Conservation (phyloP, 2,113 vertebrate species). For the Archilochus colubris region DNA sequence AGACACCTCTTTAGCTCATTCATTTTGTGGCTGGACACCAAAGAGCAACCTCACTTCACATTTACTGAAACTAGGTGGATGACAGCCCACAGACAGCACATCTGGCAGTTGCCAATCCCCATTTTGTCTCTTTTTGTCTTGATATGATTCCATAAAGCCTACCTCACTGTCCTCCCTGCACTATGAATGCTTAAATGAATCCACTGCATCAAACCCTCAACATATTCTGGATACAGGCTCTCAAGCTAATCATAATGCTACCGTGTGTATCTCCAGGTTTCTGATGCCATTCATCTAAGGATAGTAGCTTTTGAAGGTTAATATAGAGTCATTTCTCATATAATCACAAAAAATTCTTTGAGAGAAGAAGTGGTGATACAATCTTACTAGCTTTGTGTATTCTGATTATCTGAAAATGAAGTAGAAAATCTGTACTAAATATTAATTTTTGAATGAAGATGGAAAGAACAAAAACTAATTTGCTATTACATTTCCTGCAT, state of each 20-base stretch:
- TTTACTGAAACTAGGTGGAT: neutral
- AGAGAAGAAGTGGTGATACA: neutral
- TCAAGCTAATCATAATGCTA: neutral
- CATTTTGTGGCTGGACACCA: neutral
- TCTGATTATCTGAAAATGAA: conserved; percentile 59
- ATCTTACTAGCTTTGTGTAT: conserved; percentile 42
- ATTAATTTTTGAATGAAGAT: conserved; percentile 34
- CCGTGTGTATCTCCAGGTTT: neutral
- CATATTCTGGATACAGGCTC: neutral
- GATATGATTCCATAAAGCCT: neutral
- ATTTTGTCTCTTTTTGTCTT: neutral
- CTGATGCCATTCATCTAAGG: neutral
- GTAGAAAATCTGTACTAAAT: conserved; percentile 26
- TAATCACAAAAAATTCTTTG: conserved; percentile 3
- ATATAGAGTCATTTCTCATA: neutral
- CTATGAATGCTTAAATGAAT: neutral
- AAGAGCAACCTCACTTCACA: neutral
- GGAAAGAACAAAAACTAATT: conserved; percentile 38
- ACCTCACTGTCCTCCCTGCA: neutral
- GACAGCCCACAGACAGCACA: neutral
- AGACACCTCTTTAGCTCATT: neutral
- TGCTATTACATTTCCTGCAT: conserved; percentile 26
- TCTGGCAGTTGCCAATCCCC: neutral
- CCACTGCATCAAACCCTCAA: neutral
- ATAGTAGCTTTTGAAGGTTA: conserved; percentile 2